Base-by-base conservation (phyloP, 2,113 vertebrate species). In the Tinamus guttatus region DNA sequence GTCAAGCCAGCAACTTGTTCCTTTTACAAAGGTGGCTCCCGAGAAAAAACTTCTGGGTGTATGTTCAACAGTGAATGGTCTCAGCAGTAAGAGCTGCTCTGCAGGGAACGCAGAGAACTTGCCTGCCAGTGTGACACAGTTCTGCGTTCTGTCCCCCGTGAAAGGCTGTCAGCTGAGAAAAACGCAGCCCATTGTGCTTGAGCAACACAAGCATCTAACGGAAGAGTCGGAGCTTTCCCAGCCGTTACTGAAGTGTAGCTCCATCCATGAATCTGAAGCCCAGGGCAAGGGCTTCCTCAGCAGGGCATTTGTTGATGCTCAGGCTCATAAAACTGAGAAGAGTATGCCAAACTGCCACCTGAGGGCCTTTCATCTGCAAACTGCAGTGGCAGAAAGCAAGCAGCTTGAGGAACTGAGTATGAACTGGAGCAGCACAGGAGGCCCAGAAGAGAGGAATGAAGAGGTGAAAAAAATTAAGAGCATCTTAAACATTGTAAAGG, bases 401-500 rank as follows among this genome's bases (percentile, higher is more conserved):
- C 97, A 98, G 83, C 95, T 97, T 47, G 98, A 99, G 28, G 98
- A 98, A 43, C 92, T 94, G 67, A 89, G 81, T 74, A 95, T 98
- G 76, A 91, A 89, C 95, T 98, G 99, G 98, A 96, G 94, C 89
- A 94, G 43, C 43, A 43, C 43, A 43, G 43, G 14, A 16, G 43
- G 43, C 27, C n/a, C 95, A 4, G 99, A 98, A 90, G 98, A 98
- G 89, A 96, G 89, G 43, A 98, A 92, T 0, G 99, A 99, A 81
- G 98, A 99, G 93, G 93, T 97, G 88, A 99, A 99, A 96, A 99
- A 99, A 97, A 98, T 96, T 38, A 99, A 99, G 85, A 99, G 99
- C 98, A 99, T 99, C 97, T 97, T 99, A 97, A 99, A 99, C 96
- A 99, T 99, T 56, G 98, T 99, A 62, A 98, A 98, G 94, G 99